Percentiles rank a stretch among this genome's conserved stretches.
Evolutionary conservation across 2,888 invertebrate genomes (phyloP).

Genomic region (Rhingia campestris): DNA sequence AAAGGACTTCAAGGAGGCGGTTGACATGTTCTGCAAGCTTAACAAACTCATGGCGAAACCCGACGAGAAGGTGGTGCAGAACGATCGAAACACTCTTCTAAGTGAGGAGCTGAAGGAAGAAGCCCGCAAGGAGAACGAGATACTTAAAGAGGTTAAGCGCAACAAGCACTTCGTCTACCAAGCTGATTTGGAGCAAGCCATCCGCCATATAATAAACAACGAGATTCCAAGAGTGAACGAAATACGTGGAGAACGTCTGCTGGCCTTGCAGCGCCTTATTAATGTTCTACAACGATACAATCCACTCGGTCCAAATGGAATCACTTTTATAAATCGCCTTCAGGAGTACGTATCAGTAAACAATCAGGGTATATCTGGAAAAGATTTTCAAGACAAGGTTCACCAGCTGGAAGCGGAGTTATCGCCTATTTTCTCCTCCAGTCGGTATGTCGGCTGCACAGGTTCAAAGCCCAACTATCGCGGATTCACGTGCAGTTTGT

Average conservation of each 20-base stretch:
- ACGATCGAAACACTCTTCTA: conserved; percentile 3
- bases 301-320: conserved; percentile 89
- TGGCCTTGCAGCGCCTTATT: conserved; percentile 90
- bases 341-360: conserved; percentile 84
- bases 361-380: conserved; percentile 85
- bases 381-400: conserved; percentile 84
- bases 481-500: conserved; percentile 97
- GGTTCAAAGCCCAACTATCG: conserved; percentile 89
- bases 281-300: conserved; percentile 89
- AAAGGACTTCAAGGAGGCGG: conserved; percentile 76
- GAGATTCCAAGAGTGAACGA: conserved; percentile 90
- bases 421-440: conserved; percentile 83
- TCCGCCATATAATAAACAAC: conserved; percentile 91
- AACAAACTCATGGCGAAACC: conserved; percentile 76
- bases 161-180: conserved; percentile 87
- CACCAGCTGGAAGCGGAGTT: conserved; percentile 84
- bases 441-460: conserved; percentile 90
- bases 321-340: conserved; percentile 86
- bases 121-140: conserved; percentile 46
- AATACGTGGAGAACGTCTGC: conserved; percentile 88
- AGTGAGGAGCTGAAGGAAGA: conserved; percentile 13
- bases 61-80: background rate
- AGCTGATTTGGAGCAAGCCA: conserved; percentile 93
- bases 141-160: conserved; percentile 78
- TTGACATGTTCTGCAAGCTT: conserved; percentile 75